Percentiles rank a stretch among this genome's conserved stretches.
Conservation (phyloP, 2,888 invertebrate genomes). For the Ophraella communa region DNA sequence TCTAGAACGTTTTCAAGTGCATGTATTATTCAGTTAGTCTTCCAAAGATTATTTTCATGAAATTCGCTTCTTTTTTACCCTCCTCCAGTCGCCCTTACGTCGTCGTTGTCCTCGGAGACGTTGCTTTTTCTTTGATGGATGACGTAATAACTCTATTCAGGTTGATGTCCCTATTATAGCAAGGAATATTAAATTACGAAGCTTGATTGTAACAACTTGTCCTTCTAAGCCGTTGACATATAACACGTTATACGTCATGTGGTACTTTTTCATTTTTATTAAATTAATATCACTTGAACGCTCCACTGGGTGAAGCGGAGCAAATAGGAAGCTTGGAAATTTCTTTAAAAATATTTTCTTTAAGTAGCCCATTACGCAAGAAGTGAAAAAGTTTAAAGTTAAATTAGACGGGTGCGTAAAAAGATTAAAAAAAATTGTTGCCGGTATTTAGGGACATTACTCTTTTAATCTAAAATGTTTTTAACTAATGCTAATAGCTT, state of each 20-base stretch:
- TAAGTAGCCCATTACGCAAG: neutral
- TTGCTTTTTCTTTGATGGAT: constrained; percentile 31
- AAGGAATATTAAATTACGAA: constrained; percentile 45
- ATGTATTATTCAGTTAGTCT: constrained; percentile 30
- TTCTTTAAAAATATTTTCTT: constrained; percentile 9
- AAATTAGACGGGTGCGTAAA: neutral
- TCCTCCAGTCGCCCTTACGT: neutral
- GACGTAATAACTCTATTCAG: constrained; percentile 45
- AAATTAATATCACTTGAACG: constrained; percentile 43
- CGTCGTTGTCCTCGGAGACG: constrained; percentile 4
- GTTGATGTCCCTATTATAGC: constrained; percentile 42
- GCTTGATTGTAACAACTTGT: constrained; percentile 46
- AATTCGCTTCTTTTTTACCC: constrained; percentile 25
- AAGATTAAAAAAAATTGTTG: too few species aligned
- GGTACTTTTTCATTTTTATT: constrained; percentile 43
- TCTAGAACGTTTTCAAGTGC: constrained; percentile 20
- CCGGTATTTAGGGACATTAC: too few species aligned
- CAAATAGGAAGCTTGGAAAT: neutral
- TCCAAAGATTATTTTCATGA: constrained; percentile 29
- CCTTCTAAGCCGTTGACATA: constrained; percentile 44
- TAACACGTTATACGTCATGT: constrained; percentile 41
- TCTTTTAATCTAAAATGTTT: too few species aligned
- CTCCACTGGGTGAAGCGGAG: neutral
- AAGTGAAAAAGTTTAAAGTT: neutral
- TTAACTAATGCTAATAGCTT: too few species aligned